Evolutionary conservation across 2,797 vertebrate species (phyloP).

Genomic region (Carapus acus): DNA sequence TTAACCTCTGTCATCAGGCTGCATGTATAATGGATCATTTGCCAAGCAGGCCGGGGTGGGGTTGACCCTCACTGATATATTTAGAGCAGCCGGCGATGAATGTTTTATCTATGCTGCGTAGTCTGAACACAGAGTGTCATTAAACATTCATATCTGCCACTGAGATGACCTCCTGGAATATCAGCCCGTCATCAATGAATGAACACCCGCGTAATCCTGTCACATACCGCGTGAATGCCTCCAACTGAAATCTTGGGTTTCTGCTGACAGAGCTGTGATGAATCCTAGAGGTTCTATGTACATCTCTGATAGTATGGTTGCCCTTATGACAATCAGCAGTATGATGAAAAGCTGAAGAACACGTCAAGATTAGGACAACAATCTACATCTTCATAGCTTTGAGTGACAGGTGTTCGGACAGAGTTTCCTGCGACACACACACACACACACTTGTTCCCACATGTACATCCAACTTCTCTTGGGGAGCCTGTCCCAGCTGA

Average conservation of each 20-base stretch:
- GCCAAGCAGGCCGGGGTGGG: constrained; percentile 33
- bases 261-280: constrained; percentile 1
- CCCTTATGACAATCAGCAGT: background rate
- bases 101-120: constrained; percentile 73
- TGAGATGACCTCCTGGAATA: constrained; percentile 76
- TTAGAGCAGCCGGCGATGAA: constrained; percentile 70
- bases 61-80: constrained; percentile 70
- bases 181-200: constrained; percentile 63
- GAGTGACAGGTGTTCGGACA: too few species aligned
- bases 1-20: constrained; percentile 51
- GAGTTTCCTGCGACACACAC: too few species aligned
- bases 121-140: constrained; percentile 70
- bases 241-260: constrained; percentile 4
- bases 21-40: constrained; percentile 53
- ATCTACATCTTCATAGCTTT: too few species aligned
- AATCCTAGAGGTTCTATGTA: background rate
- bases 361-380: too few species aligned
- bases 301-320: background rate
- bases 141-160: constrained; percentile 76
- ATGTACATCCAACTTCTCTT: too few species aligned
- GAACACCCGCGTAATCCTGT: constrained; percentile 18
- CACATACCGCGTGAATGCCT: background rate
- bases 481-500: too few species aligned
- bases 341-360: too few species aligned
- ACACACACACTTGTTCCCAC: too few species aligned